Percentiles rank a stretch among this genome's conserved stretches.
Conservation (phyloP, 1,140 invertebrate species). For the Micrasema longulum region DNA sequence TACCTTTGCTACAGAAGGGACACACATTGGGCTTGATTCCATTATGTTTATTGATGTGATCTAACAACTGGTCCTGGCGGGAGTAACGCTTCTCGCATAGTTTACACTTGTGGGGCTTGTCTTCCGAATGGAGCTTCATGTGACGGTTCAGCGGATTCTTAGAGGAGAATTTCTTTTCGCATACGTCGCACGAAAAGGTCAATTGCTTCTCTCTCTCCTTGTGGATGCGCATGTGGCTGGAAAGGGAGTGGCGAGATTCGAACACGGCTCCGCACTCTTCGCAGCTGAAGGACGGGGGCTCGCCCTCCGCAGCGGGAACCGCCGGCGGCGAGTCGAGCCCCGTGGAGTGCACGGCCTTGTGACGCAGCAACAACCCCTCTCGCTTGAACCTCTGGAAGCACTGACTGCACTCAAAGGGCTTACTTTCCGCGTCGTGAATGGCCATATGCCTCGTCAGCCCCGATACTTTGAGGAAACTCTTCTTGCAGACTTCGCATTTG, state of each 20-base stretch:
- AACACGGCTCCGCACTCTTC: constrained; percentile 58
- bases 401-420: constrained; percentile 52
- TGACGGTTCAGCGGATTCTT: constrained; percentile 61
- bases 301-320: constrained; percentile 29
- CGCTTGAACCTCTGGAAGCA: constrained; percentile 54
- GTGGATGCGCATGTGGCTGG: constrained; percentile 58
- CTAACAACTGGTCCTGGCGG: constrained; percentile 68
- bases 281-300: constrained; percentile 56
- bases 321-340: constrained; percentile 47
- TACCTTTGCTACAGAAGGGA: constrained; percentile 70
- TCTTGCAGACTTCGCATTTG: constrained; percentile 57
- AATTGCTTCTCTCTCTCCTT: constrained; percentile 55
- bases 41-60: constrained; percentile 70
- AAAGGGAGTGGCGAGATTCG: constrained; percentile 57
- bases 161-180: constrained; percentile 59
- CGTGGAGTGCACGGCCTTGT: constrained; percentile 52
- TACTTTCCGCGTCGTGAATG: constrained; percentile 55
- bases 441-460: constrained; percentile 57
- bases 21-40: constrained; percentile 72
- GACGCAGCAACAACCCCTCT: constrained; percentile 55
- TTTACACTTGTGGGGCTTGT: constrained; percentile 60
- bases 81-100: constrained; percentile 69
- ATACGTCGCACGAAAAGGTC: constrained; percentile 58
- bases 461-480: constrained; percentile 57
- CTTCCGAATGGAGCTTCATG: constrained; percentile 60